Base-by-base conservation (phyloP, 2,888 invertebrate genomes). In the Tenthredo amoena region DNA sequence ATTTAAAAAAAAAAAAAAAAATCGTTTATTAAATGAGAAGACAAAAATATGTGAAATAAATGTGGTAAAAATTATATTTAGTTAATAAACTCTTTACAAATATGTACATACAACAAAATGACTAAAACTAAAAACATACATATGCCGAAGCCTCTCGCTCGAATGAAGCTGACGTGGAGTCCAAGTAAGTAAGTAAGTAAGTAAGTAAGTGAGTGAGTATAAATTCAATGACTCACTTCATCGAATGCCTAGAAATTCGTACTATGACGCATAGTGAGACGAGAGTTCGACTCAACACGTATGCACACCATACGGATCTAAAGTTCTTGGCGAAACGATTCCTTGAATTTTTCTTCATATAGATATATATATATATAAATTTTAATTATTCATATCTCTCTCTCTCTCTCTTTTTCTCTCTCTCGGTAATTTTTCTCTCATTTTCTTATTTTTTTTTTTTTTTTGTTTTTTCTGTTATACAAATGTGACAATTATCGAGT, bases 1-100 rank as follows among this genome's bases (percentile, higher is more conserved):
- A 71, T 31, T n/a, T n/a, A 3, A 6, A 72, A 1, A 40, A 72
- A 72, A 12, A 2, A n/a, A 10, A 40, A n/a, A 9, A 43, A 72
- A 47, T 76, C 6, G 26, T 76, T 43, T 26, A 12, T n/a, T 76
- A 76, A 26, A 40, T 62, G 26, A 43, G 71, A 71, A 71, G 31
- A 68, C 21, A 83, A 83, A 31, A 81, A 58, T n/a, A 81, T 21
- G 26, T 83, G 68, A 83, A 65, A 83, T 83, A 65, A 81, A 62
- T 83, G n/a, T 83, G 68, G 50, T 85, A 85, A 83, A 86, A 84
- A 89, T 91, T 87, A 90, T 90, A 90, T 92, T 92, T 91, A 91
- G 91, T 92, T 86, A 89, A 90, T 92, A 91, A 92, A 92, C 88
- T 91, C 91, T 93, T 91, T 92, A 93, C 92, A 93, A 91, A 91